A percentile compares a stretch with the other conserved stretches of the same genome.
These are phyloP conservation scores for Promerops cafer DNA, from an alignment of 2,113 vertebrate genomes.

Conservation along the genomic window DNA sequence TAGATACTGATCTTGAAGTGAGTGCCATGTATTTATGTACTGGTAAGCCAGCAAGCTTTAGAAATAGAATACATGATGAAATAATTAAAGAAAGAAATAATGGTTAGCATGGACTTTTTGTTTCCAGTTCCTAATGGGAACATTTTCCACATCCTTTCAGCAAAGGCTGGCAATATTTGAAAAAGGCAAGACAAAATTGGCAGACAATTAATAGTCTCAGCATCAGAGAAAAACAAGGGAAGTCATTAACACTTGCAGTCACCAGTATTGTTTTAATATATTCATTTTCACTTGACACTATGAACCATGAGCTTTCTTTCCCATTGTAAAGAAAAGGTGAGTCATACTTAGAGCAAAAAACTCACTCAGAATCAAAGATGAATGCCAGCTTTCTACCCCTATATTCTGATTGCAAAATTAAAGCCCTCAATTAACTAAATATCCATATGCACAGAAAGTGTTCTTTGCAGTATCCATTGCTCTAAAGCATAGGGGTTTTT, in stretches of 20 bases:
- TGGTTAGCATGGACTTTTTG: background rate
- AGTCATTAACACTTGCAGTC: background rate
- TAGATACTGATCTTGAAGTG: background rate
- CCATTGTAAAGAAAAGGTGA: background rate
- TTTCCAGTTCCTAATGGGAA: background rate
- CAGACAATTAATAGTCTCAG: background rate
- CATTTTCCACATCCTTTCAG: background rate
- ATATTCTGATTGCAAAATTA: background rate
- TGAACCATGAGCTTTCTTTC: background rate
- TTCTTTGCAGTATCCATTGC: background rate
- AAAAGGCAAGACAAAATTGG: background rate
- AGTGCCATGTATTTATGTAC: background rate
- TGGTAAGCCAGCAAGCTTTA: background rate
- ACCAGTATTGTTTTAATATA: background rate
- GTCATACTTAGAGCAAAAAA: background rate
- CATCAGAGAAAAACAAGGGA: background rate
- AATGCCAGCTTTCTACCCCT: background rate
- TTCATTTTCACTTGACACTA: background rate
- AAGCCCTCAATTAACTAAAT: background rate
- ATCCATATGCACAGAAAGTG: background rate
- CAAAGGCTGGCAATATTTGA: background rate
- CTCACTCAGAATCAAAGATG: background rate
- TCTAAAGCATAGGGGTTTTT: background rate
- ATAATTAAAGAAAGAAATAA: background rate
- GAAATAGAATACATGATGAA: background rate